Evolutionary conservation across 30 jellyfish, hydroid and myxozoan species (phyloP).

Genomic region (Cassiopea xamachana): DNA sequence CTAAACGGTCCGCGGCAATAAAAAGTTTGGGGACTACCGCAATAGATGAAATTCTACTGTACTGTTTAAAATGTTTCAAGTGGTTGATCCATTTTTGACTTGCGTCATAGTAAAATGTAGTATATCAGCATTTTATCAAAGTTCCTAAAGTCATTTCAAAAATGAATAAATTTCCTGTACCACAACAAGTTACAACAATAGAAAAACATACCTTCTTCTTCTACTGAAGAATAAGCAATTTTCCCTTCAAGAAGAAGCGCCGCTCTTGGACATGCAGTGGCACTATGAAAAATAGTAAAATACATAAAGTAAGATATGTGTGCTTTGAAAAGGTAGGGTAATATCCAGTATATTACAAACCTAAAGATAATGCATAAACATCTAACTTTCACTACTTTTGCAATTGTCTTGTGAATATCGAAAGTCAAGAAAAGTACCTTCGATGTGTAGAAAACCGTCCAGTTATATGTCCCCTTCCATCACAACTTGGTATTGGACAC

Average conservation of each 20-base stretch:
- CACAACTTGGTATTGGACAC: constrained; percentile 78
- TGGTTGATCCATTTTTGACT: not conserved
- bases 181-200: too few species aligned
- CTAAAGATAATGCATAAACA: not conserved
- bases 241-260: constrained; percentile 61
- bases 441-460: constrained; percentile 75
- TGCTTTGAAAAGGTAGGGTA: not conserved
- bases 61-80: not conserved
- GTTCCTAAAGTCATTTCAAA: not conserved
- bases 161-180: not conserved
- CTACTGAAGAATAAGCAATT: constrained; percentile 47
- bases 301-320: not conserved
- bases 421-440: constrained; percentile 17
- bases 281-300: constrained; percentile 15
- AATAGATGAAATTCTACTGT: not conserved
- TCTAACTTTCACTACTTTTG: not conserved
- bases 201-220: constrained; percentile 42
- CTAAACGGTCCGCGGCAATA: too few species aligned
- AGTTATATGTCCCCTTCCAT: constrained; percentile 75
- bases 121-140: not conserved
- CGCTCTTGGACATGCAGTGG: constrained; percentile 67
- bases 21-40: not conserved
- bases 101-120: not conserved
- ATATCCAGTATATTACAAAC: not conserved
- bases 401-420: not conserved